These are phyloP conservation scores for Momotus momota DNA, from an alignment of 2,797 vertebrate genomes.

Conservation along the genomic window DNA sequence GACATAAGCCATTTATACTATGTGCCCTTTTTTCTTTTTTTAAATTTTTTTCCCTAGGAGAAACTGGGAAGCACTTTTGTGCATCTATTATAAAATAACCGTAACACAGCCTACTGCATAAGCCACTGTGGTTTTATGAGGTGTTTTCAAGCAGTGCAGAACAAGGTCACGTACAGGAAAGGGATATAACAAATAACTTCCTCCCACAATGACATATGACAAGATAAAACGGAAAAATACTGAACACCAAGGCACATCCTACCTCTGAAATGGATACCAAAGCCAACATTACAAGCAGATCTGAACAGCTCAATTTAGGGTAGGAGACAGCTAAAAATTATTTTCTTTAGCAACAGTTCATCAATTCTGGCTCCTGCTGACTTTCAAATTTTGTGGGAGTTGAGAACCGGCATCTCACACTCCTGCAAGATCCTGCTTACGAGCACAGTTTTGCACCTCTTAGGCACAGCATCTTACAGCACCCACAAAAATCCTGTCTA, in stretches of 20 bases:
- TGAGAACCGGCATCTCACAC: background rate
- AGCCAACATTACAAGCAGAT: background rate
- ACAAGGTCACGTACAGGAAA: background rate
- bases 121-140: background rate
- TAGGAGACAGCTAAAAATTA: background rate
- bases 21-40: background rate
- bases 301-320: background rate
- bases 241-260: background rate
- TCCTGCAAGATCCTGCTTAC: background rate
- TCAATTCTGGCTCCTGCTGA: background rate
- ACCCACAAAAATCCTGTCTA: background rate
- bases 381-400: background rate
- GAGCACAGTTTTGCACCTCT: background rate
- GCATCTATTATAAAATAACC: background rate
- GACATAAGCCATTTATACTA: rapidly evolving
- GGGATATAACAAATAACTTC: background rate
- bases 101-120: background rate
- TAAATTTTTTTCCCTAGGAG: background rate
- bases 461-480: background rate
- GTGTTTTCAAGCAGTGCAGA: background rate
- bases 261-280: background rate
- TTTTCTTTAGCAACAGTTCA: background rate
- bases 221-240: background rate
- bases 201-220: background rate
- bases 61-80: background rate